Evolutionary conservation across 2,113 vertebrate genomes (phyloP), one percentile per base, ranked within the genome.

Genomic region (Notarius lentiginosus): DNA sequence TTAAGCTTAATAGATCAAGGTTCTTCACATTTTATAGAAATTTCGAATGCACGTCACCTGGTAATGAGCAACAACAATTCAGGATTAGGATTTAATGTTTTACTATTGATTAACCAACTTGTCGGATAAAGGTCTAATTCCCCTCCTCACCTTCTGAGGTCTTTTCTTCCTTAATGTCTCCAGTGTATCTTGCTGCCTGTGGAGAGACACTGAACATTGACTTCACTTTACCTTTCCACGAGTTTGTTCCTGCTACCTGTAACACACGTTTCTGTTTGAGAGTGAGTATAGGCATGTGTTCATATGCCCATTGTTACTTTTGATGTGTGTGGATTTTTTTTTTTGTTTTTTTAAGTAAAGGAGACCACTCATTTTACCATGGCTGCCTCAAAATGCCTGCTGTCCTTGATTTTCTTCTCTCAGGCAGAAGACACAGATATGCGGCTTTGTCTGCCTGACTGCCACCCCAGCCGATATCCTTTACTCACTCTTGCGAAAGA

Each of bases 101-200:
- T 73, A 60, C 11, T 51, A 65, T 4, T 17, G 34, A 85, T 76
- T 76, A 65, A 85, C n/a, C 18, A 55, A 41, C 17, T 27, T 17
- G 18, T 65, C n/a, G 11, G 41, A 18, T 30, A 15, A 60, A 20
- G 7, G 4, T 24, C 11, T 51, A n/a, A 22, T 73, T 73, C 22
- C 27, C 41, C 49, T 66, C 18, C 60, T 61, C 56, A 81, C 18
- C 56, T 60, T 70, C 5, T 72, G 15, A 60, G 53, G 3, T 27
- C 15, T 5, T 34, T 68, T 60, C 12, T 91, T 86, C 53, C 41
- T 91, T 49, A 91, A 91, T 55, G 84, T 47, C 92, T 89, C 1
- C 91, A 99, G 98, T 99, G 88, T 99, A 99, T 94, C 95, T 99
- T 75, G 98, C 97, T 92, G 98, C 98, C 88, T 99, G 98, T 88